Evolutionary conservation across 2,888 invertebrate species (phyloP), one percentile per base, ranked within the genome.

Genomic region (Busseola fusca): DNA sequence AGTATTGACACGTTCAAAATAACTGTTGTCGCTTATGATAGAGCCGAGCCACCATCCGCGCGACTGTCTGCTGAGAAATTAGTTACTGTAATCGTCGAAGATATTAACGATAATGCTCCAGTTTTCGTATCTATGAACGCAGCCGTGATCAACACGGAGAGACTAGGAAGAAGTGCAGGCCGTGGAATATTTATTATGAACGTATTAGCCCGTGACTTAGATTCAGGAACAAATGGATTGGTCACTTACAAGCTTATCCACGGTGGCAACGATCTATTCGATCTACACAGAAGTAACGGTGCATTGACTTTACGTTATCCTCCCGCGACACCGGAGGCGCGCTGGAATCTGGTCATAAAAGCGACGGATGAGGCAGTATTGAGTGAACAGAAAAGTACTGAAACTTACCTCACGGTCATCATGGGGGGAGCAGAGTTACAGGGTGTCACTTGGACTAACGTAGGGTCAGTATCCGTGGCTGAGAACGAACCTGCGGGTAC

Each of bases 351-450:
- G 57, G 97, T 98, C 0, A 97, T 99, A 59, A 97, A 98, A 87
- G 99, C 98, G 6, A 98, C 98, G 14, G 99, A 99, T 91, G 98
- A 98, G 91, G 99, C 98, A 0, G 98, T 98, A 3, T 97, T 98
- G 88, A 97, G 97, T 83, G 98, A 98, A 90, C 96, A 98, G 76
- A 97, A 97, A 92, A 98, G 98, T 78, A 97, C 98, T 3, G 98
- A 99, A 91, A 97, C 98, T 1, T 98, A 98, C 89, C 96, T 99
- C 60, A 98, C 98, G 9, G 96, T 99, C 70, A 97, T 98, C 74
- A 97, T 98, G 80, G 96, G 97, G 18, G 96, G 97, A 45, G 95
- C 96, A 58, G 96, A 96, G 67, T 90, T 95, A 59, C 96, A 96
- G 69, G 96, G 96, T 74, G 97, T 97, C 16, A 94, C 96, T 78